A percentile compares a stretch with the other conserved stretches of the same genome.
These are phyloP conservation scores for Thunnus maccoyii DNA, from an alignment of 2,113 vertebrate species.

Conservation along the genomic window DNA sequence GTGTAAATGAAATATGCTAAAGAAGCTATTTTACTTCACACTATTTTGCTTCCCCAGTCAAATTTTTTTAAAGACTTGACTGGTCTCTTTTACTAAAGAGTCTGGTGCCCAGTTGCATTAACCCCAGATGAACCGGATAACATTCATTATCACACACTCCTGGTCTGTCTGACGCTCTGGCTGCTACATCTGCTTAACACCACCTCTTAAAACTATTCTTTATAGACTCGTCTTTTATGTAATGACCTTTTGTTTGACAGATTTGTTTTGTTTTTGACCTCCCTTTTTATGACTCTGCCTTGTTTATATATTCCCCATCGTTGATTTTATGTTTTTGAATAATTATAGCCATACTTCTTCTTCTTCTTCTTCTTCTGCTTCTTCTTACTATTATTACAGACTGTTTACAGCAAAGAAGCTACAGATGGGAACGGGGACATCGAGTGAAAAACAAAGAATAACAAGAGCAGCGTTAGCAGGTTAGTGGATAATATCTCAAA, in stretches of 20 bases:
- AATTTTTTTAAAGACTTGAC: too few relatives aligned
- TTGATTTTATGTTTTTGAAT: slow-evolving; percentile 30
- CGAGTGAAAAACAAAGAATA: slow-evolving; percentile 31
- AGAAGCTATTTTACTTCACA: too few relatives aligned
- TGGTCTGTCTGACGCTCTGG: background rate
- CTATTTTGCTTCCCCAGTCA: too few relatives aligned
- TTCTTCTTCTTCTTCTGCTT: background rate
- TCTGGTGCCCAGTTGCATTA: background rate
- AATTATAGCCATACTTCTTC: background rate
- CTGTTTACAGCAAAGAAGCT: slow-evolving; percentile 7
- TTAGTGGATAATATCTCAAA: slow-evolving; percentile 22
- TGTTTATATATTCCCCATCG: background rate
- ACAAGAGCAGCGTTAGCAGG: slow-evolving; percentile 2
- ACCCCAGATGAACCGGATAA: background rate
- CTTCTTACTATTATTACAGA: background rate
- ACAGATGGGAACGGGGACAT: slow-evolving; percentile 51
- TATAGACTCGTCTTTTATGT: background rate
- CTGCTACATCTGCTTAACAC: slow-evolving; percentile 8
- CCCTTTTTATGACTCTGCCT: background rate
- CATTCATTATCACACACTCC: background rate
- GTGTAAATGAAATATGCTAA: too few relatives aligned
- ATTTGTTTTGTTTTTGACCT: slow-evolving; percentile 28
- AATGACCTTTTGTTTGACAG: slow-evolving; percentile 21
- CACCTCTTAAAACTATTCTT: slow-evolving; percentile 10
- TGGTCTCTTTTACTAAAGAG: too few relatives aligned